Evolutionary conservation across 2,113 vertebrate species (phyloP).

Genomic region (Dipodomys spectabilis): DNA sequence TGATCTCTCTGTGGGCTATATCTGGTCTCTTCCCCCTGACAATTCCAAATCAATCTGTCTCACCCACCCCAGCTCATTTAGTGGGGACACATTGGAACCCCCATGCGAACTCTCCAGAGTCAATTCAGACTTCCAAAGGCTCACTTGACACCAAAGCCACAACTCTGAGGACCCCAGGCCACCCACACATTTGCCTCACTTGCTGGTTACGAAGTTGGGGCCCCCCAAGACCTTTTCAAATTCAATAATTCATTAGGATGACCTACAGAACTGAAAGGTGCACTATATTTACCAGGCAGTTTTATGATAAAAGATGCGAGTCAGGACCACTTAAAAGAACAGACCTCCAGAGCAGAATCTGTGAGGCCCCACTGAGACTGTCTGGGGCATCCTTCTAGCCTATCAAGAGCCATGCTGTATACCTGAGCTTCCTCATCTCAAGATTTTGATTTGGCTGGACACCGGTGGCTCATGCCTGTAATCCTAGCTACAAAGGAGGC

Average conservation of each 20-base stretch:
- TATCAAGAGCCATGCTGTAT: too few species aligned
- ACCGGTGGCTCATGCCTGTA: too few species aligned
- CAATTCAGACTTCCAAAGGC: background rate
- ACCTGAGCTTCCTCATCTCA: background rate
- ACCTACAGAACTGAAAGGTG: background rate
- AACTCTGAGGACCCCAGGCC: background rate
- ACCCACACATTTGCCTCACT: background rate
- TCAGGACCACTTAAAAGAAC: background rate
- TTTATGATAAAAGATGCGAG: background rate
- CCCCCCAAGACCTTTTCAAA: background rate
- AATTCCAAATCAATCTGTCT: too few species aligned
- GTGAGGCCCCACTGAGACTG: accelerated
- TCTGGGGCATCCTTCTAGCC: background rate
- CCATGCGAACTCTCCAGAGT: background rate
- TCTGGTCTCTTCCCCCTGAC: background rate
- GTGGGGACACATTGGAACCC: background rate
- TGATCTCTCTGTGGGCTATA: background rate
- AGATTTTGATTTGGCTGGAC: too few species aligned
- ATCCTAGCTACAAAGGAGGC: too few species aligned
- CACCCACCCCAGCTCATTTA: background rate
- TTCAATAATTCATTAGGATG: background rate
- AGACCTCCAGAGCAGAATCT: background rate
- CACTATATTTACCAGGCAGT: background rate
- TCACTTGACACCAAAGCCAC: background rate
- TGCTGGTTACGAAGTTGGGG: background rate